Evolutionary conservation across 1,140 invertebrate genomes (phyloP), one percentile per base, ranked within the genome.

Genomic region (Heliothis virescens): DNA sequence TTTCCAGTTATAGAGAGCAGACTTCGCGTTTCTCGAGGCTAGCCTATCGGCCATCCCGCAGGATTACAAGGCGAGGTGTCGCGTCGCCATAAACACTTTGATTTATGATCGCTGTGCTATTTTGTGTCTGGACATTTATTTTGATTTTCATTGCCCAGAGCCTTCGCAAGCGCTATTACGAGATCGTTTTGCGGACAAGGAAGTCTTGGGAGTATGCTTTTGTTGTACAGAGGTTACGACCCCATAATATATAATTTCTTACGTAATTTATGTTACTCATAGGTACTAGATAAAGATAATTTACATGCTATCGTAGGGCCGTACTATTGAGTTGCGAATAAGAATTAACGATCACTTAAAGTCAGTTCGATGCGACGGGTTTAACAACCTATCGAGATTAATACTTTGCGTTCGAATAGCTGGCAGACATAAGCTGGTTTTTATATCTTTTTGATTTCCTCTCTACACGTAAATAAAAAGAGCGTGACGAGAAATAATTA

Each of bases 1-100:
- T 79, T 84, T 80, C 63, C 65, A 65, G 80, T 83, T 79, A 84
- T 65, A 75, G 16, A 47, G 48, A 21, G 65, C 26, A 67, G 59
- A 79, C 48, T 76, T 63, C 47, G 71, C 75, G 62, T 60, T 59
- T 47, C 47, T 55, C 75, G 26, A 34, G 18, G 57, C 57, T 48
- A 50, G 67, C 18, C 48, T 50, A 53, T 71, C 41, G 72, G 75
- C 57, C 26, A 79, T 82, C 76, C 69, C 65, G 26, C 41, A 79
- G 73, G 77, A 83, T 59, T 69, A 65, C 73, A 71, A 79, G 71
- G 75, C 75, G 62, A 78, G 57, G 65, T 57, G 77, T 59, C 75
- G 59, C 48, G 63, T 79, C 50, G 72, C 86, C 83, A 82, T 89
- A 89, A 89, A 89, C 71, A 75, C 21, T 79, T 76, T 86, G 83